phyloP scores from a whole-genome alignment of 2,888 invertebrate species.

The Nemotelus pantherinus region DNA sequence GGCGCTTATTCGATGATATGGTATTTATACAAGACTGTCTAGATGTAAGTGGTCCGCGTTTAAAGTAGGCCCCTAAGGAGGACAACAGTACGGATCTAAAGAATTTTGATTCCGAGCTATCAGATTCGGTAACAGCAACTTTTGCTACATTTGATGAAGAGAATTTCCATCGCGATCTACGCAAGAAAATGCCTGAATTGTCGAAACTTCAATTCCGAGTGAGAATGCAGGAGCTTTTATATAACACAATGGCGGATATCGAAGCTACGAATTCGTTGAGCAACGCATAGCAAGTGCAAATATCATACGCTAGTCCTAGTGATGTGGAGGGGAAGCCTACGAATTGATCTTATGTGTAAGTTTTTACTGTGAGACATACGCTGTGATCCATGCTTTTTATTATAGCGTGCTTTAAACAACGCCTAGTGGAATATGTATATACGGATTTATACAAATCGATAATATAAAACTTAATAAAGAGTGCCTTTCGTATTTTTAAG shows the following conservation, averaged over 20 bases:
- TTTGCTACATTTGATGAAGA: slow-evolving; percentile 27
- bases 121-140: slow-evolving; percentile 28
- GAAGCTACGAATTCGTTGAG: slow-evolving; percentile 30
- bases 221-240: slow-evolving; percentile 36
- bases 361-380: too few species aligned
- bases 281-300: slow-evolving; percentile 36
- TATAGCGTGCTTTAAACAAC: too few species aligned
- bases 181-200: slow-evolving; percentile 35
- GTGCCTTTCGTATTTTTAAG: background rate
- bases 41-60: slow-evolving; percentile 14
- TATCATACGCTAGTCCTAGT: slow-evolving; percentile 31
- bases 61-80: background rate
- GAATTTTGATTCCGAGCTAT: slow-evolving; percentile 16
- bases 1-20: slow-evolving; percentile 36
- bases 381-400: too few species aligned
- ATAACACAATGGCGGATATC: slow-evolving; percentile 41
- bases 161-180: slow-evolving; percentile 30
- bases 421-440: too few species aligned
- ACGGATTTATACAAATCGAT: too few species aligned
- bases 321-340: slow-evolving; percentile 16
- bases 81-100: slow-evolving; percentile 19
- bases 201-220: slow-evolving; percentile 37
- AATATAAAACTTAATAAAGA: too few species aligned
- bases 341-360: background rate
- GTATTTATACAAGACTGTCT: slow-evolving; percentile 27